Percentiles rank a stretch among this genome's conserved stretches.
Evolutionary conservation across 2,888 invertebrate genomes (phyloP).

Genomic region (Perizoma flavofasciatum): DNA sequence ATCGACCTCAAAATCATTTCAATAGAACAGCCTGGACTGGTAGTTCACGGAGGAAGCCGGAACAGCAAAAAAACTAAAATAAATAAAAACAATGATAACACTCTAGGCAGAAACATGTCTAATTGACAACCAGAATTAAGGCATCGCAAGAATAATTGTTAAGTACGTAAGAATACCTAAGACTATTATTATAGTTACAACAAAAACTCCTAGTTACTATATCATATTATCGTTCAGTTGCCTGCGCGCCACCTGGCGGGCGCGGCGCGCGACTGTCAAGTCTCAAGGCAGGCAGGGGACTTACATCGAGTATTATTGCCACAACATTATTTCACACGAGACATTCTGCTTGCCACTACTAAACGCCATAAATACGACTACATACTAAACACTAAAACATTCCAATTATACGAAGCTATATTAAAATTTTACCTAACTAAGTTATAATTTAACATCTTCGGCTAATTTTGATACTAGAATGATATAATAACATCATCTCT

Average conservation of each 20-base stretch:
- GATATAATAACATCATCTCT: constrained; percentile 81
- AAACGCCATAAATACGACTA: constrained; percentile 70
- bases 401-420: constrained; percentile 84
- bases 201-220: constrained; percentile 73
- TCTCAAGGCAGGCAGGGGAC: constrained; percentile 72
- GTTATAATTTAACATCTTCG: constrained; percentile 83
- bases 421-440: constrained; percentile 83
- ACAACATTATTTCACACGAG: constrained; percentile 71
- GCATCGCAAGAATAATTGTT: constrained; percentile 85
- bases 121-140: constrained; percentile 85
- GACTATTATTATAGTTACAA: constrained; percentile 84
- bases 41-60: constrained; percentile 83
- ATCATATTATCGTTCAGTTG: constrained; percentile 61
- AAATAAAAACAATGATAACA: constrained; percentile 83
- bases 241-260: constrained; percentile 42
- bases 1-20: constrained; percentile 84
- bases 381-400: constrained; percentile 79
- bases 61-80: constrained; percentile 81
- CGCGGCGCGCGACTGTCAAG: constrained; percentile 50
- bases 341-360: constrained; percentile 73
- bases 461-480: constrained; percentile 85
- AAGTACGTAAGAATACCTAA: constrained; percentile 84
- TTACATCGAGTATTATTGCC: constrained; percentile 82
- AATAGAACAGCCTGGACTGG: constrained; percentile 85
- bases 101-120: constrained; percentile 83